phyloP scores from a whole-genome alignment of 2,797 vertebrate genomes.

The Pogoniulus pusillus region DNA sequence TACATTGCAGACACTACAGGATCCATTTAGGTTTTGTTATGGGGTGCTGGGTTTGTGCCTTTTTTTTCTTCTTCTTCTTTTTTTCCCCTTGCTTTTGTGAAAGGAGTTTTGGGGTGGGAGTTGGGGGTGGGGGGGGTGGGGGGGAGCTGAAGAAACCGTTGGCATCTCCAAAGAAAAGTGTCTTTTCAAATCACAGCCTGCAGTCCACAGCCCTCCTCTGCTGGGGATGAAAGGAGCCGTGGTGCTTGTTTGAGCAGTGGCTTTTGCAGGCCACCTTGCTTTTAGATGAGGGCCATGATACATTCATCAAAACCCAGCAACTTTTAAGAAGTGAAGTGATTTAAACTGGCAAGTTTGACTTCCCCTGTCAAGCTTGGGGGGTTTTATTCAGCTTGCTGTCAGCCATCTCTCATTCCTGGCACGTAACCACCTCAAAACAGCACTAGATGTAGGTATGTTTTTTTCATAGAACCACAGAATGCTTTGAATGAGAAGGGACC shows the following conservation, averaged over 20 bases:
- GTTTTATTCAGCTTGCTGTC: neutral
- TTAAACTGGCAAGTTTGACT: neutral
- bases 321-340: neutral
- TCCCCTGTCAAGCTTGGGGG: neutral
- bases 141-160: constrained; percentile 10
- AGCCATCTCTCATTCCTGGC: neutral
- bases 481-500: neutral
- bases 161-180: constrained; percentile 24
- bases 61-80: no score
- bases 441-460: neutral
- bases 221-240: neutral
- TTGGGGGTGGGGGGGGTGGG: neutral
- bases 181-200: neutral
- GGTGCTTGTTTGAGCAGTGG: neutral
- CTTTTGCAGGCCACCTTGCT: neutral
- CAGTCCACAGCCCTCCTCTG: neutral
- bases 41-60: neutral
- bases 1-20: constrained; percentile 54
- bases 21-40: constrained; percentile 20
- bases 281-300: neutral
- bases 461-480: neutral
- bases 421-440: neutral
- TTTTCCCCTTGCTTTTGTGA: neutral
- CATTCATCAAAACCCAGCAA: neutral
- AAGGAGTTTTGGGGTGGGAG: neutral